phyloP scores from a whole-genome alignment of 2,113 vertebrate species.

The Phylloscopus trochilus region DNA sequence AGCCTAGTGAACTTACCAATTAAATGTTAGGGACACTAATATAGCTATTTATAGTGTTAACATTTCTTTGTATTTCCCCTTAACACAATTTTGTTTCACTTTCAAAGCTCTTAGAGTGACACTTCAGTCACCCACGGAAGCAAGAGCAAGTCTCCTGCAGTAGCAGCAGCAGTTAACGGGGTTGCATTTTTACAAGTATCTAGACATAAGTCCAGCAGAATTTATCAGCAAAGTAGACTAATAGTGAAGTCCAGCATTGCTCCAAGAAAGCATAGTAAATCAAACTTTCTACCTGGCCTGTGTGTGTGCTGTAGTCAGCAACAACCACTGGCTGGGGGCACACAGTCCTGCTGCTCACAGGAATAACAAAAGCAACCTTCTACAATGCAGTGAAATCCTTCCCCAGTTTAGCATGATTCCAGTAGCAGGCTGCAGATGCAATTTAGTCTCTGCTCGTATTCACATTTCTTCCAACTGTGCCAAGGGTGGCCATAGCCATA shows the following conservation, averaged over 20 bases:
- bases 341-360: background rate
- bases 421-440: background rate
- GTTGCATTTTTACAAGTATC: background rate
- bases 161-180: background rate
- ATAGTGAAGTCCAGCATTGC: background rate
- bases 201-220: background rate
- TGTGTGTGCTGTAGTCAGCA: background rate
- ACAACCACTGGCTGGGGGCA: background rate
- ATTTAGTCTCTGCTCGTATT: slow-evolving; percentile 2
- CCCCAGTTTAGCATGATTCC: background rate
- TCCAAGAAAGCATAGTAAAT: background rate
- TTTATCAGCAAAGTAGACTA: background rate
- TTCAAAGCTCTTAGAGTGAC: background rate
- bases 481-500: background rate
- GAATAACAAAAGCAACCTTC: background rate
- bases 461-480: slow-evolving; percentile 35
- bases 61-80: background rate
- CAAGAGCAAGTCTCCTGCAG: background rate
- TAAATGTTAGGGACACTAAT: background rate
- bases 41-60: background rate
- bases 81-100: background rate
- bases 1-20: background rate
- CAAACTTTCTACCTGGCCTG: background rate
- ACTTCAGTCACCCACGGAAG: background rate
- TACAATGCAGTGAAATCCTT: background rate